Evolutionary conservation across 2,797 vertebrate genomes (phyloP).

Genomic region (Rhinoraja longicauda): DNA sequence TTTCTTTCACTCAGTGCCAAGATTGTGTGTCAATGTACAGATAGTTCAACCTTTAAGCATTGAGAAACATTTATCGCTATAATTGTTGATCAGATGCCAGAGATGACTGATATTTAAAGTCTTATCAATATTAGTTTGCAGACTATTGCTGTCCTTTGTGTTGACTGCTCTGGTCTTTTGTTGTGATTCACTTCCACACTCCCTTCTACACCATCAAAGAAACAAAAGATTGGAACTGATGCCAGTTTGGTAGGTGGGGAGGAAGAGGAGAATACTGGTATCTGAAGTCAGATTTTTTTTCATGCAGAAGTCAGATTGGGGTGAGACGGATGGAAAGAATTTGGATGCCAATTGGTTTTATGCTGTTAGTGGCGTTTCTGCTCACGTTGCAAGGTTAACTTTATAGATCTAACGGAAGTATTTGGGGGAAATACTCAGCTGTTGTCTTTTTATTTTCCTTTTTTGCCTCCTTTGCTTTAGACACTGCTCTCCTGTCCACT

Average conservation of each 20-base stretch:
- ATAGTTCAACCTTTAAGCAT: background rate
- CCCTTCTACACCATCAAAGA: background rate
- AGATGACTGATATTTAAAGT: background rate
- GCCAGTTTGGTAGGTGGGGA: background rate
- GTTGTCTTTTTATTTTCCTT: slow-evolving; percentile 54
- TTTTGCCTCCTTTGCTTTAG: slow-evolving; percentile 83
- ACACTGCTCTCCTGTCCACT: slow-evolving; percentile 98
- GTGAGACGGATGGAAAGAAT: background rate
- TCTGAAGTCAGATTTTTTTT: background rate
- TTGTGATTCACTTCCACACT: background rate
- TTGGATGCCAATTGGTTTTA: background rate
- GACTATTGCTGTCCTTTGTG: background rate
- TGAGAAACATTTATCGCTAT: background rate
- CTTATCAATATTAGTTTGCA: background rate
- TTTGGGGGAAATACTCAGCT: slow-evolving; percentile 33
- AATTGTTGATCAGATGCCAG: background rate
- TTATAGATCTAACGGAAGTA: background rate
- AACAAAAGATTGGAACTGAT: background rate
- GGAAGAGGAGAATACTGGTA: background rate
- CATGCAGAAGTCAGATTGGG: background rate
- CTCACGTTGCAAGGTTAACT: slow-evolving; percentile 1
- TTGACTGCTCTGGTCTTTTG: background rate
- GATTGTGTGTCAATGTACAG: background rate
- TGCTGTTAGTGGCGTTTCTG: background rate
- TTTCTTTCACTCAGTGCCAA: background rate